Percentiles rank a stretch among this genome's conserved stretches.
Conservation (phyloP, 2,113 vertebrate genomes). For the Mobula hypostoma region DNA sequence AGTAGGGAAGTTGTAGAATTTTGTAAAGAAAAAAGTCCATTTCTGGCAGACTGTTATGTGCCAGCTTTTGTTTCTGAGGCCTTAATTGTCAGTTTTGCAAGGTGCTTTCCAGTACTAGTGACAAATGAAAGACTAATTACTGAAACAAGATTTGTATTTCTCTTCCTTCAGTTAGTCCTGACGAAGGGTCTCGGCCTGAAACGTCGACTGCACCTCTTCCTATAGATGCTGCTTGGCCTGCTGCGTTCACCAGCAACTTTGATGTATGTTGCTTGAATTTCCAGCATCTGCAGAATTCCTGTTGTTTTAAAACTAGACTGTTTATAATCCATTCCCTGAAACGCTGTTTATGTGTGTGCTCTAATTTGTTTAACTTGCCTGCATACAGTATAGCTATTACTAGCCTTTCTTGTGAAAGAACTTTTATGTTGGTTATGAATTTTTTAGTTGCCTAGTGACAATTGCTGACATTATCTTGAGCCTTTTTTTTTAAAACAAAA, state of each 20-base stretch:
- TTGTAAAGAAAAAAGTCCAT: neutral
- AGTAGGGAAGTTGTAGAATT: neutral
- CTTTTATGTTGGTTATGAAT: neutral
- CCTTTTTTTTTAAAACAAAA: too few relatives aligned
- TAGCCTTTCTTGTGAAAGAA: neutral
- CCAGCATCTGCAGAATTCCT: too few relatives aligned
- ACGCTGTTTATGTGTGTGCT: neutral
- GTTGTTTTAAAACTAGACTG: neutral
- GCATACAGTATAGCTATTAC: neutral
- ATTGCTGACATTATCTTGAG: neutral
- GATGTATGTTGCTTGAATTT: too few relatives aligned
- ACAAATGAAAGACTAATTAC: neutral
- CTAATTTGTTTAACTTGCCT: neutral
- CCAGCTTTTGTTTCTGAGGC: neutral
- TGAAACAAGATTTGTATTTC: neutral
- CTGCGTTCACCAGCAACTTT: too few relatives aligned
- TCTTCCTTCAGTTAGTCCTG: too few relatives aligned
- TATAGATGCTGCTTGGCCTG: too few relatives aligned
- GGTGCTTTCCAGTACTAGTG: neutral
- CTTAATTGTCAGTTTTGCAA: conserved; percentile 6
- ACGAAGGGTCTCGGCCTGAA: too few relatives aligned
- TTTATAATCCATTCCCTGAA: neutral
- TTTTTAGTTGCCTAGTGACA: neutral
- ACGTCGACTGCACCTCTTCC: too few relatives aligned
- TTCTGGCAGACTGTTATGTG: neutral